A percentile compares a stretch with the other conserved stretches of the same genome.
Conservation (phyloP, 2,113 vertebrate genomes). For the Lampris megalopsis region DNA sequence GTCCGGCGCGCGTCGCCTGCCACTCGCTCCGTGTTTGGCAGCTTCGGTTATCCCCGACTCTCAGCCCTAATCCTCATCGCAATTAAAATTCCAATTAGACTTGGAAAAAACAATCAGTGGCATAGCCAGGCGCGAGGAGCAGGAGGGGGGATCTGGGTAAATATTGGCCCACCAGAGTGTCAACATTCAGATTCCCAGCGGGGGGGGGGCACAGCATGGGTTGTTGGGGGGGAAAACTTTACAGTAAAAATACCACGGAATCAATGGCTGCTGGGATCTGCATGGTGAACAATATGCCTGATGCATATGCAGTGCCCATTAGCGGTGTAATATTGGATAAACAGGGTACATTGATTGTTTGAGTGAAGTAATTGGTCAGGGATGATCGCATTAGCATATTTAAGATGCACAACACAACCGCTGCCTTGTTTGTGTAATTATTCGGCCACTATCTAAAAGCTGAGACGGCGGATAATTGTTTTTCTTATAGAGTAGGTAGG, state of each 20-base stretch:
- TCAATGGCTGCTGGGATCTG: slow-evolving; percentile 39
- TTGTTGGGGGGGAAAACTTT: slow-evolving; percentile 4
- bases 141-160: slow-evolving; percentile 48
- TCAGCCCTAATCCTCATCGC: slow-evolving; percentile 70
- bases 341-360: slow-evolving; percentile 69
- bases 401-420: slow-evolving; percentile 48
- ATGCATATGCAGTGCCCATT: slow-evolving; percentile 63
- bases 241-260: slow-evolving; percentile 31
- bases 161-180: slow-evolving; percentile 55
- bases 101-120: slow-evolving; percentile 46
- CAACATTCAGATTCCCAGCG: slow-evolving; percentile 36
- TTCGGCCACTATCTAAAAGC: slow-evolving; percentile 49
- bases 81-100: slow-evolving; percentile 81
- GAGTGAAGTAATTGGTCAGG: slow-evolving; percentile 75
- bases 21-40: slow-evolving; percentile 53
- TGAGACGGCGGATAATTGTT: slow-evolving; percentile 30
- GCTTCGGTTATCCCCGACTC: slow-evolving; percentile 68
- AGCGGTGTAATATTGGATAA: slow-evolving; percentile 66
- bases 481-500: background rate
- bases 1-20: slow-evolving; percentile 46
- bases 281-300: slow-evolving; percentile 34
- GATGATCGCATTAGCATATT: slow-evolving; percentile 75
- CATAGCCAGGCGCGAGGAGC: slow-evolving; percentile 56
- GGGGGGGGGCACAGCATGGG: background rate
- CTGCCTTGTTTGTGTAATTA: slow-evolving; percentile 64